Evolutionary conservation across 2,113 vertebrate genomes (phyloP).

Genomic region (Speoplatyrhinus poulsoni): DNA sequence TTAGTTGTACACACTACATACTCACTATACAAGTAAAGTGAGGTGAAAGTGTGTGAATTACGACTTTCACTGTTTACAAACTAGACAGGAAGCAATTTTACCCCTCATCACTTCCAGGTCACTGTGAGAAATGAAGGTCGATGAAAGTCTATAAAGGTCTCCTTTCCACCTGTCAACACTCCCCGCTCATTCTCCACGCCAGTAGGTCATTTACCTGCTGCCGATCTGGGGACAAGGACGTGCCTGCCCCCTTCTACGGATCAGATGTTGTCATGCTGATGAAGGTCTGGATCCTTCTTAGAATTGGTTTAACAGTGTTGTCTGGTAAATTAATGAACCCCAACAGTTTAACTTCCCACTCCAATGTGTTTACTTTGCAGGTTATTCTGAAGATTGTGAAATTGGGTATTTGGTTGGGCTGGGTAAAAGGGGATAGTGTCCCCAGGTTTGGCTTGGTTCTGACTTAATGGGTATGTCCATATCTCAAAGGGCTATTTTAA

Average conservation of each 20-base stretch:
- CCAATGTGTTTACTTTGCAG: background rate
- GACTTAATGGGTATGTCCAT: background rate
- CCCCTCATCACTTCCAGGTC: no score
- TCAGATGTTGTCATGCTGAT: conserved; percentile 4
- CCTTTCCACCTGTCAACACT: conserved; percentile 65
- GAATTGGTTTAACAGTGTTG: no score
- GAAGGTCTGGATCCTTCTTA: background rate
- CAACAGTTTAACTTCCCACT: no score
- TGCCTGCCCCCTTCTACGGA: conserved; percentile 46
- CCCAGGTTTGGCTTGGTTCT: background rate
- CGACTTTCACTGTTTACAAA: no score
- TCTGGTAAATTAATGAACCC: no score
- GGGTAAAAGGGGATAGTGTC: background rate
- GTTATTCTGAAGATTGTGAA: background rate
- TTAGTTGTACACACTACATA: no score
- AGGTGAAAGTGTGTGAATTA: no score
- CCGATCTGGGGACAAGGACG: conserved; percentile 8
- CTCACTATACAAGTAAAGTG: no score
- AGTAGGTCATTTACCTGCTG: conserved; percentile 47
- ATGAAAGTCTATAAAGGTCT: background rate
- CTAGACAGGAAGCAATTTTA: no score
- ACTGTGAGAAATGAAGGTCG: no score
- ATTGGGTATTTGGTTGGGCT: background rate
- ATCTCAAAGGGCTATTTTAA: background rate
- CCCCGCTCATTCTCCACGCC: conserved; percentile 45